Evolutionary conservation across 2,888 invertebrate species (phyloP), one percentile per base, ranked within the genome.

Genomic region (Drosophila pseudotakahashii): DNA sequence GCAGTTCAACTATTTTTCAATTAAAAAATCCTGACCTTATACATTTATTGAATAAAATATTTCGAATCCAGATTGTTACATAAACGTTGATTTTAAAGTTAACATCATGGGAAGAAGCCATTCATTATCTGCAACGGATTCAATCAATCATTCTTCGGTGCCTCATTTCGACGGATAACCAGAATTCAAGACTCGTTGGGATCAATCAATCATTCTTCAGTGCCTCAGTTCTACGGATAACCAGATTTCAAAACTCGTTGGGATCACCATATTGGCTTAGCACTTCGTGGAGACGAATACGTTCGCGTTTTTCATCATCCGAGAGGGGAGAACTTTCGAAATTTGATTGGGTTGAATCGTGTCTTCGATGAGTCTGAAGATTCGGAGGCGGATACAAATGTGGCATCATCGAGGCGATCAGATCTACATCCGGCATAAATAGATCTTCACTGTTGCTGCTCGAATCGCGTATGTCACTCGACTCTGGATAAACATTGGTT

Each of bases 281-380:
- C 1, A 47, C 5, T 7, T 34, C 47, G 14, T 62, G 61, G 4
- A 59, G 32, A 7, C 60, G 61, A 13, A 62, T 32, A 10, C 45
- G n/a, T 7, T 41, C 62, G 11, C 34, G 48, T 26, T 63, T 63
- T 34, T 63, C 48, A 26, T 63, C 62, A 7, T 63, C 62, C 4
- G 62, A 63, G 11, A 63, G 1, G 26, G 42, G 30, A 11, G 11
- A 11, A 7, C 32, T 16, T 7, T 47, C 47, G 6, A 32, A 10
- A 3, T 23, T 23, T 3, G 44, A 44, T 2, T 7, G 7, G 44
- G 19, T 23, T 2, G 44, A 44, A 2, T 13, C 11, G 23, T 7
- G 23, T 23, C 23, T 44, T 7, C 23, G 7, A 7, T 44, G 23
- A 6, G 3, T 13, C 0, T 32, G 32, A 2, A 11, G 1, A 2